Conservation (phyloP, 2,888 invertebrate species). For the Agrochola litura region DNA sequence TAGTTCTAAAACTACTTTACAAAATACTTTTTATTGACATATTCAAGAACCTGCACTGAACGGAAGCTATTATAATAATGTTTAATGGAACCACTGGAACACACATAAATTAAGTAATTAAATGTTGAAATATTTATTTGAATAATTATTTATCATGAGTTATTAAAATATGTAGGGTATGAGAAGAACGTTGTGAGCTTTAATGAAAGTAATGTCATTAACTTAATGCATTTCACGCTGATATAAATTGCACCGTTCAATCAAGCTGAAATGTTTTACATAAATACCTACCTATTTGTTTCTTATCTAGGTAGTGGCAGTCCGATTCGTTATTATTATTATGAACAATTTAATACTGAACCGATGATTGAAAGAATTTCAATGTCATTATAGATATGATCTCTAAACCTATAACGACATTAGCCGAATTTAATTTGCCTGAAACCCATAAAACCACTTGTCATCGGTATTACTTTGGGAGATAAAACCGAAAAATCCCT, state of each 20-base stretch:
- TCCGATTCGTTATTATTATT: neutral
- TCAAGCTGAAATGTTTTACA: slow-evolving; percentile 50
- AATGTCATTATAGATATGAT: too few species aligned
- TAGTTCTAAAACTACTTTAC: too few species aligned
- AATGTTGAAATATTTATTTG: neutral
- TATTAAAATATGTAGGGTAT: slow-evolving; percentile 22
- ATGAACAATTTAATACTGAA: neutral
- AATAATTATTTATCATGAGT: slow-evolving; percentile 9
- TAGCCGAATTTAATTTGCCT: slow-evolving; percentile 55
- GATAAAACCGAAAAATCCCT: slow-evolving; percentile 69
- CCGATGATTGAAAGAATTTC: neutral
- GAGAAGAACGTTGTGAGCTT: neutral
- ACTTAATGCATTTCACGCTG: slow-evolving; percentile 44
- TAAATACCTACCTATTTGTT: neutral
- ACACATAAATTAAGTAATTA: slow-evolving; percentile 18
- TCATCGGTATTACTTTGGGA: slow-evolving; percentile 61
- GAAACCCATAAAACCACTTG: slow-evolving; percentile 61
- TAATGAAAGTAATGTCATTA: slow-evolving; percentile 46
- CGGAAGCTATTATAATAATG: neutral
- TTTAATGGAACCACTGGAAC: neutral
- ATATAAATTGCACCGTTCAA: slow-evolving; percentile 36
- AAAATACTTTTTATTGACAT: neutral
- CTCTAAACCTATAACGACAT: slow-evolving; percentile 41
- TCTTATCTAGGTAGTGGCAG: neutral
- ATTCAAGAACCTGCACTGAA: neutral